Evolutionary conservation across 2,888 invertebrate species (phyloP).

Genomic region (Disparrhopalites patrizii): DNA sequence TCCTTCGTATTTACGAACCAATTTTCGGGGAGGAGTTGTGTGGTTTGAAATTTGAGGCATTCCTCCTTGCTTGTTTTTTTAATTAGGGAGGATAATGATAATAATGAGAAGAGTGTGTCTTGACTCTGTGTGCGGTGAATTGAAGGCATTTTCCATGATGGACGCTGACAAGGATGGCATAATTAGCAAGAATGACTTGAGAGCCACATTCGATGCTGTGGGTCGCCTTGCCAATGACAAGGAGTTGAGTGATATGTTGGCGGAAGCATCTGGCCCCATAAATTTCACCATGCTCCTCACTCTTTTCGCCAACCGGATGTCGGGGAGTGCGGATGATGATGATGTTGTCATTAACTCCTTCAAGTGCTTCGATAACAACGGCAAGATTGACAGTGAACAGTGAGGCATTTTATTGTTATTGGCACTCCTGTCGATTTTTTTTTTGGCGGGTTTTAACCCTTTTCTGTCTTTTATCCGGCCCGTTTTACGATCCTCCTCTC

Average conservation of each 20-base stretch:
- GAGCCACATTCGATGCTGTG: slow-evolving; percentile 77
- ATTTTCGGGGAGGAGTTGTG: too few relatives aligned
- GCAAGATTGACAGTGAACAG: slow-evolving; percentile 83
- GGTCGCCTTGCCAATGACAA: slow-evolving; percentile 85
- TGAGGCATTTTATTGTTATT: slow-evolving; percentile 50
- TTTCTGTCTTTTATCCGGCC: neutral
- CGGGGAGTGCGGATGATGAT: slow-evolving; percentile 82
- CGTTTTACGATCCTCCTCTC: too few relatives aligned
- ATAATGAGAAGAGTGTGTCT: too few relatives aligned
- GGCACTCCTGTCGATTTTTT: too few relatives aligned
- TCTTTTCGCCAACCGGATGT: slow-evolving; percentile 87
- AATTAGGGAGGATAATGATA: too few relatives aligned
- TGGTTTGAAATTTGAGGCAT: neutral
- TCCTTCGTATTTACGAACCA: too few relatives aligned
- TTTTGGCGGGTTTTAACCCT: neutral
- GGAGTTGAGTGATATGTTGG: slow-evolving; percentile 84
- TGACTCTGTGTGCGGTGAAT: too few relatives aligned
- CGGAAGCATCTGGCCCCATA: slow-evolving; percentile 84
- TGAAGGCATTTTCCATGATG: slow-evolving; percentile 88
- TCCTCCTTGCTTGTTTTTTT: neutral
- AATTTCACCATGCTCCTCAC: slow-evolving; percentile 92
- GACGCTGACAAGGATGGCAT: slow-evolving; percentile 93
- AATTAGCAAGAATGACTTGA: slow-evolving; percentile 77
- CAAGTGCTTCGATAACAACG: slow-evolving; percentile 81
- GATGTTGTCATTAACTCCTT: slow-evolving; percentile 88